Evolutionary conservation across 1,140 invertebrate genomes (phyloP).

Genomic region (Archegozetes longisetosus): DNA sequence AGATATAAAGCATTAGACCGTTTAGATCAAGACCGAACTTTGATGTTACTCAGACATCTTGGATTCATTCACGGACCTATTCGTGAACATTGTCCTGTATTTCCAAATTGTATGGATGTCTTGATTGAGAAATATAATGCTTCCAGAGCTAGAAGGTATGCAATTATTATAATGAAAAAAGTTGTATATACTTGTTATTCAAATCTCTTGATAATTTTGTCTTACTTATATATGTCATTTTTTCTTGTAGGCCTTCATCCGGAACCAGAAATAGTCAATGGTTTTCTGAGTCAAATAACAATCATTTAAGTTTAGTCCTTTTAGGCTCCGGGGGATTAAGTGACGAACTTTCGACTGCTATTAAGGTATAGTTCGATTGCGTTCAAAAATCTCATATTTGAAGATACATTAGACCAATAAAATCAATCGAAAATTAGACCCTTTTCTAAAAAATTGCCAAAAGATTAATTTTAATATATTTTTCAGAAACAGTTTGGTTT

Average conservation of each 20-base stretch:
- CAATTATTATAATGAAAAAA: too few relatives aligned
- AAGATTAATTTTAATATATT: too few relatives aligned
- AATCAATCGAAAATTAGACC: too few relatives aligned
- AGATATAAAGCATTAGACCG: slow-evolving; percentile 81
- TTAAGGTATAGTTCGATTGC: slow-evolving; percentile 39
- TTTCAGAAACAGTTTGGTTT: too few relatives aligned
- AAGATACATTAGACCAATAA: background rate
- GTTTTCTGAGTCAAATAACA: slow-evolving; percentile 46
- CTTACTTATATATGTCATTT: background rate
- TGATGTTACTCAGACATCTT: slow-evolving; percentile 84
- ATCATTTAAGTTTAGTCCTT: slow-evolving; percentile 40
- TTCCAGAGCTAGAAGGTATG: background rate
- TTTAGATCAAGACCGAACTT: slow-evolving; percentile 78
- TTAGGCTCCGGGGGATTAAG: slow-evolving; percentile 58
- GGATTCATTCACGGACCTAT: slow-evolving; percentile 92
- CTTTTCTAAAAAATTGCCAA: too few relatives aligned
- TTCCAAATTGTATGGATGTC: slow-evolving; percentile 68
- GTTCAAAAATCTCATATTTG: slow-evolving; percentile 13
- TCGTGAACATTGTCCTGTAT: slow-evolving; percentile 78
- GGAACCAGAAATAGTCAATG: slow-evolving; percentile 50
- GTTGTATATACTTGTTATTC: too few relatives aligned
- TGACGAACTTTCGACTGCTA: slow-evolving; percentile 56
- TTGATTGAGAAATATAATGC: slow-evolving; percentile 38
- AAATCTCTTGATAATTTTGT: background rate
- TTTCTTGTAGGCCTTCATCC: slow-evolving; percentile 39